These are phyloP conservation scores for Exaiptasia diaphana DNA, from an alignment of 64 coral and sea anemone species.

Conservation along the genomic window DNA sequence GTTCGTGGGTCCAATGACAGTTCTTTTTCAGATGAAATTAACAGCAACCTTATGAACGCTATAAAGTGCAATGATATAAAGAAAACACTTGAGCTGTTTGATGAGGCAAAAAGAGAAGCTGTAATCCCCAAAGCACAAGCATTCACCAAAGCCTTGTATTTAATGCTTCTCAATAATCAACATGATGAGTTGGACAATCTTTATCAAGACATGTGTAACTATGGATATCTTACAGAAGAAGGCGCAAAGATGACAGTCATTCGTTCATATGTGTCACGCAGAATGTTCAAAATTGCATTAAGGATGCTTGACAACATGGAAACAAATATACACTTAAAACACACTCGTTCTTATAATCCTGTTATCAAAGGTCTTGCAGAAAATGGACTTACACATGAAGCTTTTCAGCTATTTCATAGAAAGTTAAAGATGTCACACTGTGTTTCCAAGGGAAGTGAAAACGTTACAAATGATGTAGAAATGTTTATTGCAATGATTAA, in stretches of 20 bases:
- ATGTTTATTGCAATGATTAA: constrained; percentile 66
- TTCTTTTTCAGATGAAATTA: too few species aligned
- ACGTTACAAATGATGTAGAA: constrained; percentile 35
- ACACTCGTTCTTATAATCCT: constrained; percentile 69
- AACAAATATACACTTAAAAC: constrained; percentile 40
- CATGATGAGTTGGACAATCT: constrained; percentile 58
- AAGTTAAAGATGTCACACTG: constrained; percentile 50
- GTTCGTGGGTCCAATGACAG: too few species aligned
- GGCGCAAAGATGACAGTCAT: constrained; percentile 61
- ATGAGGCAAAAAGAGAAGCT: neutral
- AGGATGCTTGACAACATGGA: constrained; percentile 19
- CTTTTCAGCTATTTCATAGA: constrained; percentile 66
- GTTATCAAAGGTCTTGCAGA: constrained; percentile 58
- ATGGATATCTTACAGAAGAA: constrained; percentile 33
- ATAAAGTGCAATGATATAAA: too few species aligned
- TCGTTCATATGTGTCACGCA: constrained; percentile 58
- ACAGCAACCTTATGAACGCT: too few species aligned
- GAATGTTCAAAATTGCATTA: constrained; percentile 44
- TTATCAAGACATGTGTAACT: constrained; percentile 40
- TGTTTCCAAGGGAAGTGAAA: constrained; percentile 31
- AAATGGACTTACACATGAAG: constrained; percentile 15
- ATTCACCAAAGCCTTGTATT: neutral
- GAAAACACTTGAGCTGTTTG: constrained; percentile 1
- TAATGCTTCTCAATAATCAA: constrained; percentile 27
- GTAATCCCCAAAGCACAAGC: neutral